Evolutionary conservation across 2,113 vertebrate species (phyloP).

Genomic region (Rhombomys opimus): DNA sequence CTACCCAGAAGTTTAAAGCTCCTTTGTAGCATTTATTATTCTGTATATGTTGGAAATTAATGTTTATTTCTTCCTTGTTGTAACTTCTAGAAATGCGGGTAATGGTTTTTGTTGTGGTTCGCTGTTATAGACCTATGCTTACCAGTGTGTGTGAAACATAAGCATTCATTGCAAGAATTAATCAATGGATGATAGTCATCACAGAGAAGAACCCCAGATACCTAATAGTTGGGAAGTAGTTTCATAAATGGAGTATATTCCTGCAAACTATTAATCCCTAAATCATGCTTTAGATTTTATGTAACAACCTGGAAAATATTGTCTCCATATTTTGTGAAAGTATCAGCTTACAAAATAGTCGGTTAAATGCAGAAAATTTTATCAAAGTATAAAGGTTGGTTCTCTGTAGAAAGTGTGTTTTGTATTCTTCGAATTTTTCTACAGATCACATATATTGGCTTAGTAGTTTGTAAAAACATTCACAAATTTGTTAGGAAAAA

Average conservation of each 20-base stretch:
- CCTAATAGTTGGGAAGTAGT: slow-evolving; percentile 8
- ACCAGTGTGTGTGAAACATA: slow-evolving; percentile 42
- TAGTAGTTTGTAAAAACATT: slow-evolving; percentile 4
- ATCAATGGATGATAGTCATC: slow-evolving; percentile 32
- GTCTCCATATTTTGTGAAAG: slow-evolving; percentile 44
- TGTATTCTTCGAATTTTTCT: slow-evolving; percentile 64
- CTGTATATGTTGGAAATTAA: slow-evolving; percentile 58
- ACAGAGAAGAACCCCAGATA: slow-evolving; percentile 7
- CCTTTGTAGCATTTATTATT: slow-evolving; percentile 56
- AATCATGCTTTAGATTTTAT: slow-evolving; percentile 43
- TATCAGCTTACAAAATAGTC: slow-evolving; percentile 48
- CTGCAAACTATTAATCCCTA: slow-evolving; percentile 24
- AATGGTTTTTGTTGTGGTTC: slow-evolving; percentile 53
- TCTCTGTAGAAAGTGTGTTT: slow-evolving; percentile 37
- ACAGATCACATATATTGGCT: slow-evolving; percentile 20
- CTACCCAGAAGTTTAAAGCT: slow-evolving; percentile 58
- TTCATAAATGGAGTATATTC: slow-evolving; percentile 37
- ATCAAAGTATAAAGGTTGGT: slow-evolving; percentile 34
- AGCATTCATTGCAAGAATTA: slow-evolving; percentile 25
- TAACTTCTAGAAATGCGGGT: slow-evolving; percentile 64
- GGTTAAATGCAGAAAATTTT: slow-evolving; percentile 33
- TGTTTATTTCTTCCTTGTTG: slow-evolving; percentile 5
- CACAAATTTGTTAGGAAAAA: slow-evolving; percentile 43
- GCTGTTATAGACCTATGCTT: slow-evolving; percentile 41
- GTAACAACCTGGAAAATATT: slow-evolving; percentile 1